These are phyloP conservation scores for cattle (Bos taurus) DNA, from an alignment of 2,113 vertebrate genomes.

Conservation along the genomic window ARS-UCD2.0 NC_037333.1:58039001-58039500, in stretches of 20 bases:
- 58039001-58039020: neutral
- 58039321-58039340: neutral
- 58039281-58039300: neutral
- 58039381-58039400: neutral
- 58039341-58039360: neutral
- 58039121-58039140: neutral
- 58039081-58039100: neutral
- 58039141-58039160: neutral
- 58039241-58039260: neutral
- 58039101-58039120: neutral
- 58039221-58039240: rapidly evolving
- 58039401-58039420: neutral
- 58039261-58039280: neutral
- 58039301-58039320: neutral
- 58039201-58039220: neutral
- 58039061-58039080: neutral
- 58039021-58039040: neutral
- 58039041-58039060: neutral
- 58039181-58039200: neutral
- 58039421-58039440: neutral
- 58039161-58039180: neutral
- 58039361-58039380: neutral
- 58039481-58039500: neutral
- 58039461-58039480: neutral
- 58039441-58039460: neutral